These are phyloP conservation scores for Agrenia bidenticulata DNA, from an alignment of 2,888 invertebrate genomes.

Conservation along the genomic window DNA sequence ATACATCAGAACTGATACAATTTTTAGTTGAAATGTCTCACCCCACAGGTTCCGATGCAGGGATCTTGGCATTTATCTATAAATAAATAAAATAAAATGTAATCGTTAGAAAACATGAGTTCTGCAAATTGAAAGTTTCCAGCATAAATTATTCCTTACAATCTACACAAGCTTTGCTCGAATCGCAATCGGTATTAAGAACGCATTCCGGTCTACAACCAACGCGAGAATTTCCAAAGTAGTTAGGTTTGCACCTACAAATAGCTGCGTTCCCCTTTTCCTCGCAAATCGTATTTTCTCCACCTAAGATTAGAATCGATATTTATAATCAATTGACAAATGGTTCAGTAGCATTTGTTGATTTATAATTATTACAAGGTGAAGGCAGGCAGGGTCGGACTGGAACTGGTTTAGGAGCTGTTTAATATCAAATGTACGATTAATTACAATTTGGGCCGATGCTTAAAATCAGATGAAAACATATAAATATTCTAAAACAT, in stretches of 20 bases:
- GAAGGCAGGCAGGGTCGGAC: slow-evolving; percentile 44
- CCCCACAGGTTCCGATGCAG: slow-evolving; percentile 81
- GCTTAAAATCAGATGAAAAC: too few species aligned
- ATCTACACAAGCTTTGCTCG: slow-evolving; percentile 72
- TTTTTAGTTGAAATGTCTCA: too few species aligned
- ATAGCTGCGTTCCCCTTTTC: slow-evolving; percentile 66
- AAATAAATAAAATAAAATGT: too few species aligned
- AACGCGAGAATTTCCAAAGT: slow-evolving; percentile 76
- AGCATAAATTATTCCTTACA: slow-evolving; percentile 61
- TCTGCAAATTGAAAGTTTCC: too few species aligned
- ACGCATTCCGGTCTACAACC: slow-evolving; percentile 82
- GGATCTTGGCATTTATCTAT: slow-evolving; percentile 66
- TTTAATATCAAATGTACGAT: slow-evolving; percentile 55
- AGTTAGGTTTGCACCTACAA: slow-evolving; percentile 73
- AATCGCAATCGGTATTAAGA: slow-evolving; percentile 72
- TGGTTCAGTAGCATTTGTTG: too few species aligned
- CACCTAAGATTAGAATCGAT: slow-evolving; percentile 54
- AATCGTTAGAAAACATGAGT: too few species aligned
- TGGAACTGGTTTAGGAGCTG: slow-evolving; percentile 24
- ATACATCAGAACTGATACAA: too few species aligned
- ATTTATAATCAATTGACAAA: too few species aligned
- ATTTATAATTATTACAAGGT: too few species aligned
- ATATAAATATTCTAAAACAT: slow-evolving; percentile 60
- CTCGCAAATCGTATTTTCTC: slow-evolving; percentile 70
- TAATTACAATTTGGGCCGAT: too few species aligned